Evolutionary conservation across 2,888 invertebrate genomes (phyloP).

Genomic region (Himalopsyche japonica): DNA sequence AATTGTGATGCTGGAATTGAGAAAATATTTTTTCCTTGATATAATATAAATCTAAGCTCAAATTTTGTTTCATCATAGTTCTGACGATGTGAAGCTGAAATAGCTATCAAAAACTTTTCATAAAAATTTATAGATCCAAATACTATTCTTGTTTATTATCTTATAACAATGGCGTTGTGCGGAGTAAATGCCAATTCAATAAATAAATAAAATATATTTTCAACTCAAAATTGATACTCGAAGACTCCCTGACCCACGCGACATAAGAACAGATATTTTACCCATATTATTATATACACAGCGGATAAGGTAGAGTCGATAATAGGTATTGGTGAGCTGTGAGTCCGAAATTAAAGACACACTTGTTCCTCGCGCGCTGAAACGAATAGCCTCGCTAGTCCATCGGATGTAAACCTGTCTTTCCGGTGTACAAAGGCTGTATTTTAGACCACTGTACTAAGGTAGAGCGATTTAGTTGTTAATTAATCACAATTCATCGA

Average conservation of each 20-base stretch:
- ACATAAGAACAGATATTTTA: neutral
- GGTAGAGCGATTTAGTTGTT: neutral
- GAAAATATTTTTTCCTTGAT: too few species aligned
- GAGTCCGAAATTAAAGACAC: neutral
- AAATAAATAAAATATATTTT: too few species aligned
- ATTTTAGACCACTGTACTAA: neutral
- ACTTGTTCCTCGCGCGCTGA: neutral
- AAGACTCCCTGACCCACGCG: neutral
- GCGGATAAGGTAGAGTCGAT: neutral
- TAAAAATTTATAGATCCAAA: too few species aligned
- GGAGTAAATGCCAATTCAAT: too few species aligned
- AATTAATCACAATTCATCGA: neutral
- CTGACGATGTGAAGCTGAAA: too few species aligned
- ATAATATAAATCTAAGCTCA: too few species aligned
- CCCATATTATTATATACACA: neutral
- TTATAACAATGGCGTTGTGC: too few species aligned
- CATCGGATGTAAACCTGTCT: slow-evolving; percentile 37
- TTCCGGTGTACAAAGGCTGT: slow-evolving; percentile 38
- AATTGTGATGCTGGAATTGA: too few species aligned
- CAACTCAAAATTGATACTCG: too few species aligned
- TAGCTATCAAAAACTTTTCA: too few species aligned
- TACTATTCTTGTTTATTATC: too few species aligned
- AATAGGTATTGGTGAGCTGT: neutral
- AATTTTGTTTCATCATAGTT: too few species aligned
- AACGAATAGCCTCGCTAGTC: slow-evolving; percentile 4